A percentile compares a stretch with the other conserved stretches of the same genome.
Evolutionary conservation across 2,888 invertebrate species (phyloP).

Genomic region (Plebejus argus): DNA sequence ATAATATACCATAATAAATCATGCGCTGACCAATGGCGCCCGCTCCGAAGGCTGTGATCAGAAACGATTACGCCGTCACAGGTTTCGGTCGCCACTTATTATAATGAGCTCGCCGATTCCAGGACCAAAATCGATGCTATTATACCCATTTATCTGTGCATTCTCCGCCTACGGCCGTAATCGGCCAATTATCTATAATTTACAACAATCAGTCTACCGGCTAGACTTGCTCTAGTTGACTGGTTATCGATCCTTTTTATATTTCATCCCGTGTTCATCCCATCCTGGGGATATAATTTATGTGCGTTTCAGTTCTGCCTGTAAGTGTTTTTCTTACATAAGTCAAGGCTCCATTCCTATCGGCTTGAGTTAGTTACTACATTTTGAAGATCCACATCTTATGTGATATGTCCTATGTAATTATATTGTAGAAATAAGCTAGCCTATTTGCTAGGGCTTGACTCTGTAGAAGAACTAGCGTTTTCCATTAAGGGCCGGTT

Average conservation of each 20-base stretch:
- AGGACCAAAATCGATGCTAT: constrained; percentile 75
- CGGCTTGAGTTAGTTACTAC: too few relatives aligned
- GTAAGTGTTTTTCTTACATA: too few relatives aligned
- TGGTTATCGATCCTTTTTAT: constrained; percentile 71
- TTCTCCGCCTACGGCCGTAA: constrained; percentile 64
- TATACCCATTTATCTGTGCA: constrained; percentile 75
- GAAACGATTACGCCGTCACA: constrained; percentile 75
- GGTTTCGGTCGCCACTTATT: constrained; percentile 77
- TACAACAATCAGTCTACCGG: constrained; percentile 77
- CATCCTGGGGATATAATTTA: background rate
- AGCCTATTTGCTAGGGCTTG: too few relatives aligned
- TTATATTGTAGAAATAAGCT: too few relatives aligned
- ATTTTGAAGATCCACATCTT: too few relatives aligned
- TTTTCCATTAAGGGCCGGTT: too few relatives aligned
- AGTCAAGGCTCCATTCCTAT: too few relatives aligned
- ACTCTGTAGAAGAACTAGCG: too few relatives aligned
- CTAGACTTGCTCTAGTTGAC: constrained; percentile 60
- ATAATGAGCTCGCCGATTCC: constrained; percentile 76
- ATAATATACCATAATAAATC: constrained; percentile 18
- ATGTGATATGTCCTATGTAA: too few relatives aligned
- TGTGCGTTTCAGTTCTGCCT: background rate
- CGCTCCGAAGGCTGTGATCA: constrained; percentile 64
- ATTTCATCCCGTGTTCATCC: background rate
- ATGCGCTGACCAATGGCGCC: constrained; percentile 27
- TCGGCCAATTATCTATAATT: constrained; percentile 79